Conservation (phyloP, 2,888 invertebrate genomes). For the Eristalis arbustorum region DNA sequence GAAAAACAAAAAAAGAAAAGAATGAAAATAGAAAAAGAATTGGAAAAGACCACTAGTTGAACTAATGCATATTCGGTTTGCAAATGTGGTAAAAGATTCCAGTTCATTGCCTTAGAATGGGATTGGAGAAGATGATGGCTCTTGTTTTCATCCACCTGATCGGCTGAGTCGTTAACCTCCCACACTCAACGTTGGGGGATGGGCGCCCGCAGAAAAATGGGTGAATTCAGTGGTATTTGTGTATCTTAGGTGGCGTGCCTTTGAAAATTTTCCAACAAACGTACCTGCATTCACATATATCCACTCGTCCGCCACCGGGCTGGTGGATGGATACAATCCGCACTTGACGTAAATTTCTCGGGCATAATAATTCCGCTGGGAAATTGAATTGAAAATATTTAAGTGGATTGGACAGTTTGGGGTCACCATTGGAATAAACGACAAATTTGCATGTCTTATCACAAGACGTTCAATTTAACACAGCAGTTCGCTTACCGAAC, state of each 20-base stretch:
- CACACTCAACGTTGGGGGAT: neutral
- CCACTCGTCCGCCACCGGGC: neutral
- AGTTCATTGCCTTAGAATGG: conserved; percentile 68
- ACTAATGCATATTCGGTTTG: conserved; percentile 69
- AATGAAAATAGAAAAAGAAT: conserved; percentile 46
- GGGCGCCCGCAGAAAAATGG: conserved; percentile 12
- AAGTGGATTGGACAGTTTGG: conserved; percentile 72
- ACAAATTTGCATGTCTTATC: conserved; percentile 71
- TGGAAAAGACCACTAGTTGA: conserved; percentile 64
- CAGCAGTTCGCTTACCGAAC: conserved; percentile 30
- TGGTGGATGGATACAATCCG: conserved; percentile 54
- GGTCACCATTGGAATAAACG: conserved; percentile 71
- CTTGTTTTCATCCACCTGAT: conserved; percentile 62
- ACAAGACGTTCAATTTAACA: conserved; percentile 59
- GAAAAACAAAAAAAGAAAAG: neutral
- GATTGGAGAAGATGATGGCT: conserved; percentile 67
- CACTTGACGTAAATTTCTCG: conserved; percentile 68
- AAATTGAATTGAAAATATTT: conserved; percentile 72
- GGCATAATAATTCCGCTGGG: conserved; percentile 71
- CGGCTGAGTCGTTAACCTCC: conserved; percentile 48
- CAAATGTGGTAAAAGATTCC: conserved; percentile 68
- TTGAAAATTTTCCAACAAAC: conserved; percentile 59
- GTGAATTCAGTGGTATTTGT: conserved; percentile 47
- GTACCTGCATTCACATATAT: conserved; percentile 59
- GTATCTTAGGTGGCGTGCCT: conserved; percentile 62